Evolutionary conservation across 2,113 vertebrate genomes (phyloP).

Genomic region (Panurus biarmicus): DNA sequence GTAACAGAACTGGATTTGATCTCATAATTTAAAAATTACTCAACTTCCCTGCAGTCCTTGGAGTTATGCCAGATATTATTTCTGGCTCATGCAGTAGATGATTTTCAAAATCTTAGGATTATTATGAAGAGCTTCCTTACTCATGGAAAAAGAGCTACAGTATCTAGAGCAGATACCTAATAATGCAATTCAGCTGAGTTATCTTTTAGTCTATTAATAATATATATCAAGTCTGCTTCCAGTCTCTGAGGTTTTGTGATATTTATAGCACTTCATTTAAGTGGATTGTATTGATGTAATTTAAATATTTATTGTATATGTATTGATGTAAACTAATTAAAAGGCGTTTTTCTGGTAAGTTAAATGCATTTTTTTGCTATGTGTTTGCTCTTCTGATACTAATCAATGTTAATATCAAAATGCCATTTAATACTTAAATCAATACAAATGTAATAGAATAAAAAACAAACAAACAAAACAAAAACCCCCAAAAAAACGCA

Average conservation of each 20-base stretch:
- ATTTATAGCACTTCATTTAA: conserved; percentile 23
- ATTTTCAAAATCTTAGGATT: not conserved
- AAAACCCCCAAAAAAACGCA: no score
- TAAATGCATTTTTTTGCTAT: not conserved
- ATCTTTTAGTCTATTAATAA: conserved; percentile 2
- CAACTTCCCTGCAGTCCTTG: not conserved
- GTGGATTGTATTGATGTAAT: not conserved
- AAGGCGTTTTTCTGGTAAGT: not conserved
- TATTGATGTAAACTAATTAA: conserved; percentile 12
- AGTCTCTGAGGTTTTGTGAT: not conserved
- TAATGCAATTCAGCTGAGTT: not conserved
- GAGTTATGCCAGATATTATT: not conserved
- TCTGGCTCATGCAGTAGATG: not conserved
- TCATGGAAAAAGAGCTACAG: not conserved
- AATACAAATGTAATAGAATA: not conserved
- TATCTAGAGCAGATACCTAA: not conserved
- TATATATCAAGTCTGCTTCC: not conserved
- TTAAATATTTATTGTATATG: not conserved
- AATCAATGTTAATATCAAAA: not conserved
- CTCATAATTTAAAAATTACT: not conserved
- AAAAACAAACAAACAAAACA: not conserved
- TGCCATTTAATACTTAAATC: not conserved
- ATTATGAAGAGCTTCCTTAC: not conserved
- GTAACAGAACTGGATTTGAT: not conserved
- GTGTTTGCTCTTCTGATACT: not conserved